Base-by-base conservation (phyloP, 2,797 vertebrate species). In the Danio kyathit region DNA sequence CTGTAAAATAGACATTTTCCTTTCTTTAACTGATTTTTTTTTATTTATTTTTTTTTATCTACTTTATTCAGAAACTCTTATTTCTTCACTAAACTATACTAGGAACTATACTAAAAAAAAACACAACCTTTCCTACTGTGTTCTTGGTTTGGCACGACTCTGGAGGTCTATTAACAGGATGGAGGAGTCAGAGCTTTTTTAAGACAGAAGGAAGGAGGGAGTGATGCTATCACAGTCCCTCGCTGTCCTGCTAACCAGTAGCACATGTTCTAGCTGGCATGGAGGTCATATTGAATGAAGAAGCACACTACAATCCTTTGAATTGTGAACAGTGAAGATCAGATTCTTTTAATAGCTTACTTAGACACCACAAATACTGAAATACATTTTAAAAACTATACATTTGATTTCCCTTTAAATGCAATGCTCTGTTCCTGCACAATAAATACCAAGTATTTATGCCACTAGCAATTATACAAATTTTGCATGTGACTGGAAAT, bases 261-360 rank as follows among this genome's bases (percentile, higher is more conserved):
- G 73, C 78, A 75, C 66, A 66, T 77, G 72, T 48, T 57, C 38
- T 6, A 72, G 76, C 70, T 79, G 84, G 54, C 76, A 83, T 21
- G 69, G 17, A 52, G n/a, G 52, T 76, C 74, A 59, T 64, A 64
- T 73, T 57, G 19, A 70, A 19, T 44, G 19, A 48, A 44, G 29
- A 79, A 60, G 49, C 49, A 48, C 49, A 40, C 21, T 48, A 57
- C 11, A 66, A 3, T 46, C 14, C 19, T 56, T 46, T 77, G 67
- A 57, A 67, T 77, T 52, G 46, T 66, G 12, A 74, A 66, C 41
- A 44, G 69, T 14, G 41, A 12, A 3, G 57, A 54, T 65, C 59
- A 46, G 14, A 74, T 43, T 52, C 48, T 76, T 65, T 21, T 40
- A 56, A 63, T 63, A 19, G 11, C 43, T 12, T 61, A 49, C 48